Evolutionary conservation across 2,797 vertebrate genomes (phyloP).

Genomic region (Neosilurus mollespiculum): DNA sequence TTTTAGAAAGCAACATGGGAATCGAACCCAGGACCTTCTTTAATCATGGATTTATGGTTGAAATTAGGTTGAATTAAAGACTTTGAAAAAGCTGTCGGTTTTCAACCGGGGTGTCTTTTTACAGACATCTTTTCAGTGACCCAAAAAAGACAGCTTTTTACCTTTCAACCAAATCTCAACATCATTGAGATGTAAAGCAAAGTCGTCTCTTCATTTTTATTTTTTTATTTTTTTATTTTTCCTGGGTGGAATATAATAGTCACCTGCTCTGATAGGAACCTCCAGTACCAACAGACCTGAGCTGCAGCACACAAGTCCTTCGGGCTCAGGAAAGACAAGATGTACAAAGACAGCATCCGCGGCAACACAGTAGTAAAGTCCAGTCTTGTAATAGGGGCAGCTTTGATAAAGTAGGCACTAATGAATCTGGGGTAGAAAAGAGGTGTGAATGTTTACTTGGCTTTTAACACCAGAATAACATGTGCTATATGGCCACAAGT

Average conservation of each 20-base stretch:
- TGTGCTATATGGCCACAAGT: background rate
- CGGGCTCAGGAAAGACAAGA: conserved; percentile 83
- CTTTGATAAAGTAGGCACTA: conserved; percentile 73
- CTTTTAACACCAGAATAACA: background rate
- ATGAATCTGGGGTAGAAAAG: conserved; percentile 68
- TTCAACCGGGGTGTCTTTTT: no score
- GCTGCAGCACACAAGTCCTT: conserved; percentile 77
- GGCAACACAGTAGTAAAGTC: conserved; percentile 82
- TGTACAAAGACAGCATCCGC: conserved; percentile 78
- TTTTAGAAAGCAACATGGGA: background rate
- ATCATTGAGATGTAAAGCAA: no score
- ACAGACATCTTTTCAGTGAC: no score
- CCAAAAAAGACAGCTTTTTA: no score
- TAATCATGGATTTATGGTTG: no score
- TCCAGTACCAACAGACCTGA: conserved; percentile 88
- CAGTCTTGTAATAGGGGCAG: conserved; percentile 67
- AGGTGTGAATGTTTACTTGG: background rate
- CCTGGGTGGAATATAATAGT: background rate
- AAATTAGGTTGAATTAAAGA: no score
- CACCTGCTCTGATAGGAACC: conserved; percentile 84
- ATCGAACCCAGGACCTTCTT: no score
- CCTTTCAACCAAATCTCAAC: no score
- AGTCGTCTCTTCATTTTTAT: no score
- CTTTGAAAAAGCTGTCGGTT: no score
- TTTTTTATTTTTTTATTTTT: no score